Evolutionary conservation across 2,797 vertebrate species (phyloP).

Genomic region (Etheostoma perlongum): DNA sequence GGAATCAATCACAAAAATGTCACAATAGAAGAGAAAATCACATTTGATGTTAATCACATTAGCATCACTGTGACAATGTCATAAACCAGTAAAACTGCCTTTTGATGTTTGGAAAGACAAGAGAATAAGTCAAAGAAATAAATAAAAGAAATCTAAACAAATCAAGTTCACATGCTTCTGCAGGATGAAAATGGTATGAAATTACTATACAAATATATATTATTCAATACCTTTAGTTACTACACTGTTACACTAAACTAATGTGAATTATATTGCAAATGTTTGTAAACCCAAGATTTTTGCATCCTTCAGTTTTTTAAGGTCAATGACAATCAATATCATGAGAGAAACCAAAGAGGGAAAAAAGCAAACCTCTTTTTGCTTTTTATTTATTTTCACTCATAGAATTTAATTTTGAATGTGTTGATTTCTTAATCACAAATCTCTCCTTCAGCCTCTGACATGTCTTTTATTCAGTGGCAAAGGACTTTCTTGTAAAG

Average conservation of each 20-base stretch:
- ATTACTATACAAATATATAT: background rate
- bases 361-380: background rate
- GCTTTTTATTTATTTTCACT: slow-evolving; percentile 1
- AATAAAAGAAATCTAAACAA: background rate
- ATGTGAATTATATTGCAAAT: background rate
- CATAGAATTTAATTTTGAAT: background rate
- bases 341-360: background rate
- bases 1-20: slow-evolving; percentile 19
- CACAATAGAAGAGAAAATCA: slow-evolving; percentile 20
- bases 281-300: background rate
- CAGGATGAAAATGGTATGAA: background rate
- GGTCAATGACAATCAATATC: background rate
- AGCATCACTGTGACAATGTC: background rate
- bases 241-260: background rate
- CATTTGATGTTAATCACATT: slow-evolving; percentile 31
- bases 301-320: background rate
- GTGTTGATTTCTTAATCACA: slow-evolving; percentile 16
- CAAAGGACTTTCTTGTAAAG: slow-evolving; percentile 23
- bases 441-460: slow-evolving; percentile 10
- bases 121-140: background rate
- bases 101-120: background rate
- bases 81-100: background rate
- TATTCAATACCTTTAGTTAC: background rate
- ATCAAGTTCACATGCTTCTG: background rate
- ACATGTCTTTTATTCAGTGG: slow-evolving; percentile 7